Percentiles rank a stretch among this genome's conserved stretches.
These are phyloP conservation scores for Sylvilagus bachmani DNA, from an alignment of 2,113 vertebrate species.

Conservation along the genomic window DNA sequence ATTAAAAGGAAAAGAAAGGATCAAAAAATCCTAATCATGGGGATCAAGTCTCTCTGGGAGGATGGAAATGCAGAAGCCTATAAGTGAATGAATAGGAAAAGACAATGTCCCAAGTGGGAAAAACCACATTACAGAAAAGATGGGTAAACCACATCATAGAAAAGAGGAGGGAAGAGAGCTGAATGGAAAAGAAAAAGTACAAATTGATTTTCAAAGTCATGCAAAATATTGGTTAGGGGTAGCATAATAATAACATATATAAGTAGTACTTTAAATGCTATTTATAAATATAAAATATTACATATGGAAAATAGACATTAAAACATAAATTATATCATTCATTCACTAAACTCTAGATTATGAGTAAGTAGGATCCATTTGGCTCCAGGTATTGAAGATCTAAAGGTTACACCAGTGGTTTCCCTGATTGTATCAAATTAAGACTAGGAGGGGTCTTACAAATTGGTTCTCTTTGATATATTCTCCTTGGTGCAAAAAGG, in stretches of 20 bases:
- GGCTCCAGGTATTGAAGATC: not conserved
- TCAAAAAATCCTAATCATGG: not conserved
- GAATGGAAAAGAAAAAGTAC: not conserved
- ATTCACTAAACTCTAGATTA: conserved; percentile 13
- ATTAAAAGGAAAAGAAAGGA: conserved; percentile 22
- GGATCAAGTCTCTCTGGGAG: conserved; percentile 13
- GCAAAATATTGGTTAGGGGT: not conserved
- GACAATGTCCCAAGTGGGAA: not conserved
- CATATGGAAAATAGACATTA: not conserved
- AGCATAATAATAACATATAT: not conserved
- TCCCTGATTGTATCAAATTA: not conserved
- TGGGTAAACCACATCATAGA: not conserved
- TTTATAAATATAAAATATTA: conserved; percentile 33
- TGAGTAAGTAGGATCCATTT: not conserved
- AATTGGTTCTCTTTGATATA: not conserved
- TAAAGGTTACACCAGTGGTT: not conserved
- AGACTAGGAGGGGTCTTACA: not conserved
- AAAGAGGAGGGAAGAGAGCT: not conserved
- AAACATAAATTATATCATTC: not conserved
- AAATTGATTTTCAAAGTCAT: conserved; percentile 49
- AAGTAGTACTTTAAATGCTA: conserved; percentile 8
- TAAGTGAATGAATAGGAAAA: not conserved
- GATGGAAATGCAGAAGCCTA: conserved; percentile 19
- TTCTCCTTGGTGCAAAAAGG: not conserved
- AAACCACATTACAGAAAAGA: conserved; percentile 51